These are phyloP conservation scores for Diacarnus erythraeanus DNA, from an alignment of 37 sponge, comb jelly and placozoan genomes.

Conservation along the genomic window DNA sequence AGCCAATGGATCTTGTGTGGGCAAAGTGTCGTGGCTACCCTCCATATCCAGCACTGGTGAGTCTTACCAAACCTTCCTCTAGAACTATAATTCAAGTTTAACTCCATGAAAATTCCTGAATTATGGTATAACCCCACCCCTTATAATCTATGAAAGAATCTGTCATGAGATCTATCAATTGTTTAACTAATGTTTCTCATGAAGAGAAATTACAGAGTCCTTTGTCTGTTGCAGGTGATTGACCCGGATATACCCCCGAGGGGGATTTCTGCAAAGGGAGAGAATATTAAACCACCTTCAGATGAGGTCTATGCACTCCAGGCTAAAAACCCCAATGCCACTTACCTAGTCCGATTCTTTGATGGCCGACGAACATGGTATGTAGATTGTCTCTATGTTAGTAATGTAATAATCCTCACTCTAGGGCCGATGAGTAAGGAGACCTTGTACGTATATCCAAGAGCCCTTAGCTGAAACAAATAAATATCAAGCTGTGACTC, in stretches of 20 bases:
- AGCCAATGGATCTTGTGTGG: slow-evolving; percentile 88
- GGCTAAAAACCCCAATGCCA: slow-evolving; percentile 55
- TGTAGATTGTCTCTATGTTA: not conserved
- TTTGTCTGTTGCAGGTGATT: slow-evolving; percentile 68
- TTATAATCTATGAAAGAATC: too few species aligned
- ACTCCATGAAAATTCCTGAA: not conserved
- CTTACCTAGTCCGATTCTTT: slow-evolving; percentile 92
- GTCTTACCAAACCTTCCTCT: too few species aligned
- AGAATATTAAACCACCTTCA: slow-evolving; percentile 84
- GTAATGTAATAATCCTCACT: not conserved
- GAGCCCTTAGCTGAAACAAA: too few species aligned
- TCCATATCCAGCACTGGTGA: slow-evolving; percentile 95
- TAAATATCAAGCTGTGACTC: too few species aligned
- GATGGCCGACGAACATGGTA: slow-evolving; percentile 96
- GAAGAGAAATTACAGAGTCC: not conserved
- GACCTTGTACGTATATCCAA: not conserved
- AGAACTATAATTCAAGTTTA: too few species aligned
- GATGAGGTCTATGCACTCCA: slow-evolving; percentile 79
- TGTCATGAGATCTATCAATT: not conserved
- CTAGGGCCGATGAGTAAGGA: not conserved
- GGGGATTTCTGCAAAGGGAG: slow-evolving; percentile 69
- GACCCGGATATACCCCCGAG: slow-evolving; percentile 75
- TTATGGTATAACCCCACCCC: too few species aligned
- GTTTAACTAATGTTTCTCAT: not conserved
- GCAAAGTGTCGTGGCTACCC: slow-evolving; percentile 98